Base-by-base conservation (phyloP, 2,113 vertebrate genomes). In the Cathartes aura region DNA sequence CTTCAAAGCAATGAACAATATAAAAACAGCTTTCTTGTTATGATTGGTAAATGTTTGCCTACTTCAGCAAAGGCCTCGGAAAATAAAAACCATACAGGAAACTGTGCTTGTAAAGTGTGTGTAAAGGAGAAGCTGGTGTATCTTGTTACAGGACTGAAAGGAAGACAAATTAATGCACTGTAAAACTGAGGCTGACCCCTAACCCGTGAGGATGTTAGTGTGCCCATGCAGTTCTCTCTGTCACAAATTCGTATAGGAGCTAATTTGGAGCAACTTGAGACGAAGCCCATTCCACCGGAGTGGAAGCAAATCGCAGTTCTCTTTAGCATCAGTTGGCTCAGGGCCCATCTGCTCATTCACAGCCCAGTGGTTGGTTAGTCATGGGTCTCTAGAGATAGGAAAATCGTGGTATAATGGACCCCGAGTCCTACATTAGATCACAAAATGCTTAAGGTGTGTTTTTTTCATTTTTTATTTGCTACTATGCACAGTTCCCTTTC, bases 81-180 rank as follows among this genome's bases (percentile, higher is more conserved):
- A 96, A 97, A 95, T 73, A 90, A 81, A 91, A 96, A 78, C 60
- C 83, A 29, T 36, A 13, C 52, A 92, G 76, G 76, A 88, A 92
- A 67, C 86, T 24, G 42, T 21, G 42, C 55, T 89, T 67, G 53
- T 74, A n/a, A 81, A 81, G 43, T 1, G 27, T 11, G 72, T 59
- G 56, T 36, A 22, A 71, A 81, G 29, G 70, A 64, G 64, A 56
- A 89, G 60, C 11, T 5, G 1, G 14, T n/a, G 80, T 70, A 74
- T 95, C 80, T 22, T 27, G 38, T 93, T 90, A 82, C 83, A 52
- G 68, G 76, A 52, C 73, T 79, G 83, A 43, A 38, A 86, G 68
- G 59, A 60, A 96, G 89, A 78, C 43, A 60, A 84, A 95, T 67
- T 12, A 79, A 67, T 26, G 60, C 59, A 27, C 23, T 55, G 82